Evolutionary conservation across 1,140 invertebrate species (phyloP).

Genomic region (Sinonovacula constricta): DNA sequence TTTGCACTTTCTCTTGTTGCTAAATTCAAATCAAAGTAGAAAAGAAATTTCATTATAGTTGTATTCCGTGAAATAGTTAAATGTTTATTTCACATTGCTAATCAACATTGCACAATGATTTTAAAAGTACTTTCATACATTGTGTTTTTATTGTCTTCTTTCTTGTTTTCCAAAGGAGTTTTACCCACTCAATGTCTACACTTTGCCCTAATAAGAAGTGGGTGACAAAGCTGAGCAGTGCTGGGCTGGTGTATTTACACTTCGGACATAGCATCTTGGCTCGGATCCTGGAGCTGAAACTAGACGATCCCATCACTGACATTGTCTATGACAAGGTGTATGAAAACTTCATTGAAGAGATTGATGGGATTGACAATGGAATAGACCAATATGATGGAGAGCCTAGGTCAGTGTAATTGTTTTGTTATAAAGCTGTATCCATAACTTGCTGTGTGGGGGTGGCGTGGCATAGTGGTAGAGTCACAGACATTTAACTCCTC

Average conservation of each 20-base stretch:
- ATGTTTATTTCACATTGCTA: too few relatives aligned
- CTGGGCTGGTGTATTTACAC: slow-evolving; percentile 95
- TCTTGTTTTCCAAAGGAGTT: slow-evolving; percentile 83
- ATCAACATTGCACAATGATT: not conserved
- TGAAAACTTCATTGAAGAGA: slow-evolving; percentile 93
- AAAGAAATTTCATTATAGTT: too few relatives aligned
- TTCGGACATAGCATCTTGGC: slow-evolving; percentile 91
- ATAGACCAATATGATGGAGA: slow-evolving; percentile 85
- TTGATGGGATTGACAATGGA: slow-evolving; percentile 98
- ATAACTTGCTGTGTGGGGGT: not conserved
- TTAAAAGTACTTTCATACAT: not conserved
- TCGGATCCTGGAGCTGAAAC: slow-evolving; percentile 69
- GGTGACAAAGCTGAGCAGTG: slow-evolving; percentile 92
- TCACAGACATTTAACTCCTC: too few relatives aligned
- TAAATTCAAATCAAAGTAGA: too few relatives aligned
- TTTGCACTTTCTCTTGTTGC: too few relatives aligned
- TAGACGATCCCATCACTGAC: slow-evolving; percentile 68
- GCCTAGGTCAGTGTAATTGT: slow-evolving; percentile 79
- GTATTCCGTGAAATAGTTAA: too few relatives aligned
- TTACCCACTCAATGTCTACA: slow-evolving; percentile 83
- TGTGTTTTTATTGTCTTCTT: slow-evolving; percentile 16
- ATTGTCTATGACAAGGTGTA: slow-evolving; percentile 91
- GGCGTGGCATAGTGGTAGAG: too few relatives aligned
- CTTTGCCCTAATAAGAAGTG: slow-evolving; percentile 81
- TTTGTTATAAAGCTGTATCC: slow-evolving; percentile 1